Evolutionary conservation across 2,888 invertebrate genomes (phyloP).

Genomic region (Heliconius erato): DNA sequence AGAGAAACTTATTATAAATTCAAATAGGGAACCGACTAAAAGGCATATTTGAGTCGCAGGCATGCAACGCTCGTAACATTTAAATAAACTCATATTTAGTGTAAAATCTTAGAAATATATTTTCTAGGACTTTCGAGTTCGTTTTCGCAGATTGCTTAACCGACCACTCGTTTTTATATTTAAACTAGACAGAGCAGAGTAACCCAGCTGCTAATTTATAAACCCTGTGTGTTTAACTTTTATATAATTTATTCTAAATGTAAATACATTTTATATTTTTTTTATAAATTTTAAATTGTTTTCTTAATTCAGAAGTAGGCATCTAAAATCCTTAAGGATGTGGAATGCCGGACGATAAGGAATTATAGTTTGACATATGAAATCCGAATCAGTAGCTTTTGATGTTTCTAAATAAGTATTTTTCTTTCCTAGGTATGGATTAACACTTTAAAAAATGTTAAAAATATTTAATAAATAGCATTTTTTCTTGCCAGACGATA

Average conservation of each 20-base stretch:
- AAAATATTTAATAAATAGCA: too few relatives aligned
- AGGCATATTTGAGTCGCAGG: conserved; percentile 41
- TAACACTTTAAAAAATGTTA: too few relatives aligned
- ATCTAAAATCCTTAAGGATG: not conserved
- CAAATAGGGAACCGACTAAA: conserved; percentile 43
- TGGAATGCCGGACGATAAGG: not conserved
- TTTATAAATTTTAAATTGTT: too few relatives aligned
- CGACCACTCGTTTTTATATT: conserved; percentile 26
- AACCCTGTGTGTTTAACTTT: not conserved
- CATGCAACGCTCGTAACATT: conserved; percentile 45
- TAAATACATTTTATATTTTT: not conserved
- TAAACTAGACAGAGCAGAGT: conserved; percentile 14
- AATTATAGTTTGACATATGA: too few relatives aligned
- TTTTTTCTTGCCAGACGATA: too few relatives aligned
- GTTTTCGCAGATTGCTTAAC: conserved; percentile 39
- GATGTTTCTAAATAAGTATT: too few relatives aligned
- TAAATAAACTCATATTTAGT: conserved; percentile 51
- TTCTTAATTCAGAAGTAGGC: too few relatives aligned
- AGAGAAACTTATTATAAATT: conserved; percentile 42
- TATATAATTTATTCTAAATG: not conserved
- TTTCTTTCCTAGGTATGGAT: too few relatives aligned
- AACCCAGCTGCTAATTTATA: conserved; percentile 17
- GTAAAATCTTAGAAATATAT: conserved; percentile 52
- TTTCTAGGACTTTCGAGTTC: conserved; percentile 43
- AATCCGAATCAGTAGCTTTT: too few relatives aligned